Base-by-base conservation (phyloP, 1,140 invertebrate genomes). In the Macrostomum lignano region DNA sequence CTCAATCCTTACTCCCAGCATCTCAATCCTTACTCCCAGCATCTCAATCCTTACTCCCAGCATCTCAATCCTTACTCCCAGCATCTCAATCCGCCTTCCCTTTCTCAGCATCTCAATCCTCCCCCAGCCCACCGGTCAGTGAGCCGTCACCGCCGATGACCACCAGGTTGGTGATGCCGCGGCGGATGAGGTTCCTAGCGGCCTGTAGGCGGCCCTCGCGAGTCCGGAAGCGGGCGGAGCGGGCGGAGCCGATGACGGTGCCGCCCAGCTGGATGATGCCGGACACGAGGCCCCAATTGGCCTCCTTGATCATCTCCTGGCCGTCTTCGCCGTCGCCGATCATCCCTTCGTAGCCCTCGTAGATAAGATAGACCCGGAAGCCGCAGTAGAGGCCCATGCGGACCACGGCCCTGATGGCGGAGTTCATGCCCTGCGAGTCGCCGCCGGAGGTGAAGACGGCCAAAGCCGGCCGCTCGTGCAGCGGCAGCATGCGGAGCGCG, bases 301-400 rank as follows among this genome's bases (percentile, higher is more conserved):
- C 86, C 59, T 93, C 81, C 30, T 72, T 68, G 46, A 98, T 96
- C 47, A 88, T 67, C 15, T 76, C 70, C 25, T 75, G 82, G 10
- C 91, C 91, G 64, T 96, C 82, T n/a, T n/a, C n/a, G n/a, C n/a
- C n/a, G n/a, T n/a, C n/a, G n/a, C n/a, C n/a, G 4, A 98, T 81
- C 84, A 98, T 91, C 19, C 86, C 88, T 63, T 94, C 82, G 47
- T 96, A 98, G 29, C 88, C 88, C 65, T 96, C 88, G 45, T 72
- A 71, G 41, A 98, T 94, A 49, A 94, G 88, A 54, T 74, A 96
- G 0, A 93, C 81, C 60, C 77, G 79, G 50, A 77, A 82, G 14
- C 84, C 82, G 28, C 88, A 59, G 55, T 86, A 91, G 42, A 93
- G 73, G 29, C 81, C 84, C 76, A 94, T 94, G 42, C 91, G 67